Base-by-base conservation (phyloP, 1,140 invertebrate species). In the Dysdera silvatica region DNA sequence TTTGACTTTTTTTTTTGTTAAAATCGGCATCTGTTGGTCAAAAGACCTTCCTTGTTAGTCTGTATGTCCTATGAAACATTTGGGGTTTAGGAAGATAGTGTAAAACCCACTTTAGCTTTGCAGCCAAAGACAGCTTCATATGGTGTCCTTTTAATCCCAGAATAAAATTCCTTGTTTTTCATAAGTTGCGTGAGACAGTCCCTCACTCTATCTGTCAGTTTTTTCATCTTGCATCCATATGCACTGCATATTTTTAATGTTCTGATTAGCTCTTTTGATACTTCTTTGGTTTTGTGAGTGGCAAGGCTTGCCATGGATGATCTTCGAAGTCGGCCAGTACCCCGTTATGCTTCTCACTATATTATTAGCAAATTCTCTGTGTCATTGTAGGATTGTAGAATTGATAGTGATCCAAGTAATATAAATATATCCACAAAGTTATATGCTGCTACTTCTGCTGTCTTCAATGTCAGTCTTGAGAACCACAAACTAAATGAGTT, bases 401-500 rank as follows among this genome's bases (percentile, higher is more conserved):
- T 75, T 41, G 37, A 31, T 29, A 75, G 75, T 40, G 71, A 71
- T 16, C 74, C 73, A 67, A 76, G 70, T 64, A 72, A 65, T 26
- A 70, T 67, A 71, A 78, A 78, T 55, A 77, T 75, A 45, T 76
- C 72, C 3, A 74, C 26, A 16, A 78, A 49, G n/a, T 76, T 61
- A 26, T 68, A 67, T n/a, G 72, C 70, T 28, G 78, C 74, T 72
- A 75, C 73, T 45, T 67, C 68, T 24, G 71, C 74, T 43, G 58
- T 47, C 62, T 77, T 78, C 18, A 63, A 69, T 67, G 68, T 73
- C 16, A 79, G 76, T 68, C 29, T 72, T 67, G 7, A 78, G 67
- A 68, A 73, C 61, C 48, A 71, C 65, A 69, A 78, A 80, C 69
- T 80, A 80, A 0, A 76, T 79, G 18, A 56, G 26, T 63, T 80